Base-by-base conservation (phyloP, 2,113 vertebrate species). In the Mirounga angustirostris region DNA sequence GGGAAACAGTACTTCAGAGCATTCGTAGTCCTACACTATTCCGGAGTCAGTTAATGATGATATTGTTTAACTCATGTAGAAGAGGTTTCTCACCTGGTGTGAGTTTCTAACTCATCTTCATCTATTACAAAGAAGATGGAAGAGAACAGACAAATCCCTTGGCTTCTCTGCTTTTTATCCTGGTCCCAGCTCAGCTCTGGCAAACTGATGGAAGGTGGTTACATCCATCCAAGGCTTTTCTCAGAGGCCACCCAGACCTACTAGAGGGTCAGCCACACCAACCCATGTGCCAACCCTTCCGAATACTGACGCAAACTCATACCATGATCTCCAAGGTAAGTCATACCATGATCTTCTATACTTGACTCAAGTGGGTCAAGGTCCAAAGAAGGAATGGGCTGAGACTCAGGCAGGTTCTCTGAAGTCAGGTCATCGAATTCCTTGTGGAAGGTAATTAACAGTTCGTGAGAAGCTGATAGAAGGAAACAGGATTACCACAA, bases 251-350 rank as follows among this genome's bases (percentile, higher is more conserved):
- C 4, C 33, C 26, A 91, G 63, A 50, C 56, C 63, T 54, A 9
- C 88, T 26, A 40, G 67, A 82, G 28, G 33, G 43, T 26, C 50
- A 40, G 63, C 8, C 81, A 50, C 36, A 58, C 13, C 71, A 50
- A 59, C 50, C 26, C 33, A 8, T 0, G n/a, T 18, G 69, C 46
- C 67, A 91, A 54, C 18, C 46, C 28, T 71, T 50, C 24, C n/a
- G 5, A 86, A 40, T n/a, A 89, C 12, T 30, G 43, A 69, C 9
- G 16, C 33, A 65, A 95, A 87, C 52, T 94, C 98, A 98, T 98
- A 99, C 99, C 99, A 0, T 97, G 96, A 11, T 97, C 92, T 84
- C 84, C 79, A 65, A 96, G 84, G 94, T 98, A 98, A 80, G 98
- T 46, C 46, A 46, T 46, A 46, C 46, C 46, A 46, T 46, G 46